Conservation (phyloP, 2,113 vertebrate species). For the Martes martes region DNA sequence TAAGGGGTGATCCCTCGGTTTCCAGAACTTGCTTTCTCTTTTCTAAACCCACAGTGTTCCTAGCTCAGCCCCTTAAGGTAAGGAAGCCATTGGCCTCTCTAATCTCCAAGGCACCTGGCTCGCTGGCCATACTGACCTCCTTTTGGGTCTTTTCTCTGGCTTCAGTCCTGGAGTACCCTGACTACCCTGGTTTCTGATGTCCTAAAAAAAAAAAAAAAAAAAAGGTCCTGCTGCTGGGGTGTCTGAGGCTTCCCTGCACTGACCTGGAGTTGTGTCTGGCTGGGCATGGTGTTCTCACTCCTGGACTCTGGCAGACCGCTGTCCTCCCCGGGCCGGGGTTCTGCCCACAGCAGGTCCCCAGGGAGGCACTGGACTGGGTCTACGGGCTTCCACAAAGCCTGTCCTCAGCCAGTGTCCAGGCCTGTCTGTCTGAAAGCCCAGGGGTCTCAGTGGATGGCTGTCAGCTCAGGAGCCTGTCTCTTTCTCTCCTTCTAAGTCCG, state of each 20-base stretch:
- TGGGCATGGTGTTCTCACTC: neutral
- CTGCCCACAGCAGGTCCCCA: rapidly evolving
- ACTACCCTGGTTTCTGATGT: neutral
- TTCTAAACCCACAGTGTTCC: neutral
- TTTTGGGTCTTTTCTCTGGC: neutral
- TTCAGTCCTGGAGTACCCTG: neutral
- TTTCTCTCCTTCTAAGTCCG: neutral
- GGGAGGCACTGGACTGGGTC: rapidly evolving
- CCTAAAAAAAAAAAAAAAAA: neutral
- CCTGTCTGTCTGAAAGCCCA: neutral
- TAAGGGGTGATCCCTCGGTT: neutral
- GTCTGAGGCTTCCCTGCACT: neutral
- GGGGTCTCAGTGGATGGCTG: neutral
- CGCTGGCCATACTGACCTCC: too few species aligned
- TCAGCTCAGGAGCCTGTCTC: neutral
- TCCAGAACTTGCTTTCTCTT: neutral
- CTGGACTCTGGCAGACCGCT: neutral
- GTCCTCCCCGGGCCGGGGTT: neutral
- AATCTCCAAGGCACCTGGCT: neutral
- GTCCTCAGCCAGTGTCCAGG: neutral
- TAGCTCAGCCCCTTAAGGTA: neutral
- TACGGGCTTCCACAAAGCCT: neutral
- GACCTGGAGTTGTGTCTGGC: neutral
- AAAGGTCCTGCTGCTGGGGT: neutral
- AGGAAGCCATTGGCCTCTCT: neutral